Base-by-base conservation (phyloP, 2,797 vertebrate genomes). In the Mycteria americana region DNA sequence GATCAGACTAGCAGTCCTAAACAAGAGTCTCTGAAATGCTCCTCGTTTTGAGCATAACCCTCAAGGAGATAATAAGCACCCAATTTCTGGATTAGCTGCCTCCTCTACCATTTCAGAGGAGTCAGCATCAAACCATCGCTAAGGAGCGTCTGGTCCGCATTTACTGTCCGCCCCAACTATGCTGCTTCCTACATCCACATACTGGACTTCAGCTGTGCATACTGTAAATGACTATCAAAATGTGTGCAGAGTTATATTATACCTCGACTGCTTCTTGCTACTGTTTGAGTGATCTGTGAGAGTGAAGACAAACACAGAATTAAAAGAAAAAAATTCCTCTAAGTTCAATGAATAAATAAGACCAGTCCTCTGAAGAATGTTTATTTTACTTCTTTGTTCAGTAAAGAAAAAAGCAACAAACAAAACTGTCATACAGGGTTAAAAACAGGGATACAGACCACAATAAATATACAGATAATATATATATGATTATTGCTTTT, bases 401-500 rank as follows among this genome's bases (percentile, higher is more conserved):
- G 27, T 88, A 85, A 89, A 80, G 68, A 53, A 83, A 93, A 93
- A 57, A 77, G 19, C 35, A 88, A 69, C 14, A 13, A 84, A 70
- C 6, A 51, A 64, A 54, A 0, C 24, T 70, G 31, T 39, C n/a
- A 54, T 11, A n/a, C 15, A 81, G 30, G 30, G 63, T 56, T 87
- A 85, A 88, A 88, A 93, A 11, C 33, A 87, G 16, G 50, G 31
- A 76, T 64, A 91, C 23, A 64, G 72, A 77, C 35, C 4, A 7
- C 59, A 91, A 31, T 53, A 65, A 72, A 64, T 31, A 48, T 59
- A 94, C 45, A 89, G 11, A 27, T 60, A 28, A 17, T 64, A 63
- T 69, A 73, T 18, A 60, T 75, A 48, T 60, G 43, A 80, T 83
- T 95, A 83, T 95, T 94, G 78, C 91, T 96, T 89, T 89, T 78